Conservation (phyloP, 2,113 vertebrate genomes). For the Prolemur simus region DNA sequence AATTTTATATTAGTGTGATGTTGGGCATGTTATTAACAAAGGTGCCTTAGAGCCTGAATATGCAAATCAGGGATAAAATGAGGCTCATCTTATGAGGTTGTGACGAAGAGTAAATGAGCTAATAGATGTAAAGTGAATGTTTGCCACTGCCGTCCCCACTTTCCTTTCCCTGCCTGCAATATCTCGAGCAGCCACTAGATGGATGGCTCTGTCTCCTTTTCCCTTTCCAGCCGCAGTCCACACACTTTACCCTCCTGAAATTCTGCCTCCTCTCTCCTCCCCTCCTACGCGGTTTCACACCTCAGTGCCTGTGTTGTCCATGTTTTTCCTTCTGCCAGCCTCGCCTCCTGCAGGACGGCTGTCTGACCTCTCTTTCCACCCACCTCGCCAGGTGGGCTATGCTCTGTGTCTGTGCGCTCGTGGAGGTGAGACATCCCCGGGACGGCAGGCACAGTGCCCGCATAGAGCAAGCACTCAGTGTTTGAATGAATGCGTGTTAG, state of each 20-base stretch:
- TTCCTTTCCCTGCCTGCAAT: neutral
- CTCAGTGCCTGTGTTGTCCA: neutral
- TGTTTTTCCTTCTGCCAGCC: neutral
- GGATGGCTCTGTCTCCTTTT: neutral
- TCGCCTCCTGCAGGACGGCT: neutral
- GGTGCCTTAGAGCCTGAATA: neutral
- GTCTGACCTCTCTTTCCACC: neutral
- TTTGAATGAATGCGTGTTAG: neutral
- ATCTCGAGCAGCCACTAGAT: neutral
- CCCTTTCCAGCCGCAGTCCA: neutral
- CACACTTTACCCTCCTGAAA: neutral
- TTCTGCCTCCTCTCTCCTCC: rapidly evolving
- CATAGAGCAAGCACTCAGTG: neutral
- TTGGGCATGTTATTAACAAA: neutral
- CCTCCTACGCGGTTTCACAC: neutral
- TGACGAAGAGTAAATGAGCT: neutral
- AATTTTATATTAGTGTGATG: neutral
- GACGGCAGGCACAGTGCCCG: neutral
- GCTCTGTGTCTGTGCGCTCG: neutral
- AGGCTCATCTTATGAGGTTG: neutral
- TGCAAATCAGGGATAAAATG: neutral
- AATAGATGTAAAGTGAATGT: neutral
- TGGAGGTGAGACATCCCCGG: neutral
- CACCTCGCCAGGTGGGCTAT: neutral
- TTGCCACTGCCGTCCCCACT: neutral